Evolutionary conservation across 2,797 vertebrate genomes (phyloP), one percentile per base, ranked within the genome.

Genomic region (Oceanodroma leucorhoa): DNA sequence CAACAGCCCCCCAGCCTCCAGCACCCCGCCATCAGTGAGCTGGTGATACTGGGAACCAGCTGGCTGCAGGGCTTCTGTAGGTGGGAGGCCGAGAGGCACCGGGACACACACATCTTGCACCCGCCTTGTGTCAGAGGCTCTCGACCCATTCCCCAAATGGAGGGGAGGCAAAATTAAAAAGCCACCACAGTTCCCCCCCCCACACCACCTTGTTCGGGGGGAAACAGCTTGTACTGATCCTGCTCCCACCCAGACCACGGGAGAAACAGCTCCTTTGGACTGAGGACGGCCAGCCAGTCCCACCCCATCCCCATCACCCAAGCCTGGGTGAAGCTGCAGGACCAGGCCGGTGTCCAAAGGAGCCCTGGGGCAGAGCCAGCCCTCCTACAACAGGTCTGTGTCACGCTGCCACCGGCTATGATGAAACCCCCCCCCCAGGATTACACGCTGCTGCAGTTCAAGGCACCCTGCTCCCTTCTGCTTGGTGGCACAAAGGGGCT

Each of bases 231-330:
- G 9, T 12, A 14, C 22, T 14, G 12, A 30, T 34, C 30, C 34
- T 67, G 48, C 24, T 78, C 36, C 66, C 45, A 10, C 8, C 30
- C 30, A 29, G 19, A 21, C 9, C 2, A 20, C 0, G 0, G 54
- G 16, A 87, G 54, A 64, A 75, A 66, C 10, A n/a, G 80, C 23
- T 30, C 24, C 54, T 69, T 32, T 3, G 40, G 65, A 5, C 51
- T 10, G n/a, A n/a, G 67, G 23, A 21, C 48, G 62, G 70, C 24
- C 71, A 64, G 66, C 45, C 54, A 40, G n/a, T 7, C 40, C 73
- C 24, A 22, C 8, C 23, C 32, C 2, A 2, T 8, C 36, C 60
- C 20, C 26, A 22, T 6, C 50, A 7, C 30, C n/a, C 30, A 29
- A 46, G 30, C 27, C 30, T 15, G 45, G 51, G 32, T 14, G 17